Base-by-base conservation (phyloP, 2,797 vertebrate genomes). In the Carcharodon carcharias region DNA sequence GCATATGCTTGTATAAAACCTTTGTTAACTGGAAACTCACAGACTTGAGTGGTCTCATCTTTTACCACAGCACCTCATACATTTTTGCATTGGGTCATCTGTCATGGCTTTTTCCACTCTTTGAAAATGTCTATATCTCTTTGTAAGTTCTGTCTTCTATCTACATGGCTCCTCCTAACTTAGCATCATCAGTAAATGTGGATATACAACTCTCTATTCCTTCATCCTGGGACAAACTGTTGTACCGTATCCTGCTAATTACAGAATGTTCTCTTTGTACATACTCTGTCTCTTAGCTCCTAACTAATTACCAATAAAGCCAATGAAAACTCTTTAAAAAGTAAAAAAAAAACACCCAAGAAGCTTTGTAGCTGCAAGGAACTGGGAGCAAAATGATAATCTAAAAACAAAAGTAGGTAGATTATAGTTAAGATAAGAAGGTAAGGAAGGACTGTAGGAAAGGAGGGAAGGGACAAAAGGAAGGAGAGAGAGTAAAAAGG, bases 381-480 rank as follows among this genome's bases (percentile, higher is more conserved):
- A 69, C 23, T 69, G 21, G 67, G 23, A 65, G 65, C 26, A 35
- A 77, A 77, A 12, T 5, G 0, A 2, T n/a, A 77, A 82, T 77
- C 14, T 18, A 40, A 40, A 26, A 61, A 91, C 9, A 11, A 58
- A 61, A 35, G 28, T 35, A 58, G 28, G 28, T 58, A 35, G 50
- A 58, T 31, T 58, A 26, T 0, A 89, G 23, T 88, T 28, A 88
- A 28, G 11, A 50, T 26, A 50, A 50, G 45, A 12, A 50, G 45
- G 50, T 7, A 1, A 5, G 18, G 96, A 96, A 96, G 71, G 95
- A 98, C 98, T 98, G 96, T 18, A 7, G 8, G 23, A 7, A 87
- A 1, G 80, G 14, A 21, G 35, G n/a, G 16, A 12, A 23, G 23
- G 4, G 23, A 28, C 1, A 5, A 21, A 6, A 9, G 2, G 18